Conservation (phyloP, 2,797 vertebrate species). For the Neosilurus hyrtlii region DNA sequence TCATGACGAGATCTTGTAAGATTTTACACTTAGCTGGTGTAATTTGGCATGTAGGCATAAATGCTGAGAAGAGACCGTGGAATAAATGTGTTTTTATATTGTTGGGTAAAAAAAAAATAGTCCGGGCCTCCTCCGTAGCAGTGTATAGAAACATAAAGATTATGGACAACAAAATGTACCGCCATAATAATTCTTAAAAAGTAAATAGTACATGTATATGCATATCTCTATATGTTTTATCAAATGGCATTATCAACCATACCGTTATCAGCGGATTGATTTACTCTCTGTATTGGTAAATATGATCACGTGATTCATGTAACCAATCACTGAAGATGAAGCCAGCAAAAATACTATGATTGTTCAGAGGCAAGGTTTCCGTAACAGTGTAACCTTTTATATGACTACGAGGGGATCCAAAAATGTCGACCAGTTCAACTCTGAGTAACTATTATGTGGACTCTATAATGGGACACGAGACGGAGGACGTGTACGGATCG, state of each 20-base stretch:
- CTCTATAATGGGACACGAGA: conserved; percentile 91
- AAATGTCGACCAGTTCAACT: conserved; percentile 96
- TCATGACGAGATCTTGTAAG: conserved; percentile 67
- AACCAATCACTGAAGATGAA: conserved; percentile 97
- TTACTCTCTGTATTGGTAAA: conserved; percentile 99
- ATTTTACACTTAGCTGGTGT: conserved; percentile 64
- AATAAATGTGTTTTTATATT: conserved; percentile 54
- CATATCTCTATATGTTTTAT: conserved; percentile 35
- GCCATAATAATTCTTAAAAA: not conserved
- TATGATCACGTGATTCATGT: conserved; percentile 98
- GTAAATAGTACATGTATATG: not conserved
- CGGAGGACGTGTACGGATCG: conserved; percentile 88
- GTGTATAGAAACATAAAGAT: conserved; percentile 38
- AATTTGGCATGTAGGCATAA: conserved; percentile 56
- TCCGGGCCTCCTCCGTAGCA: conserved; percentile 65
- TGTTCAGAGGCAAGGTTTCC: conserved; percentile 92
- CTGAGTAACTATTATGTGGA: conserved; percentile 97
- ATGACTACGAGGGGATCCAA: conserved; percentile 86
- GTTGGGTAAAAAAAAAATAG: conserved; percentile 78
- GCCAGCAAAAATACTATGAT: conserved; percentile 97
- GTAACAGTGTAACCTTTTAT: conserved; percentile 92
- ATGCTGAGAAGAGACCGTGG: conserved; percentile 51
- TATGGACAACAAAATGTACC: not conserved
- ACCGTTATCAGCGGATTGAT: conserved; percentile 86
- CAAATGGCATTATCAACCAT: conserved; percentile 68